phyloP scores from a whole-genome alignment of 2,888 invertebrate species.

The Chrysolina oricalcia region DNA sequence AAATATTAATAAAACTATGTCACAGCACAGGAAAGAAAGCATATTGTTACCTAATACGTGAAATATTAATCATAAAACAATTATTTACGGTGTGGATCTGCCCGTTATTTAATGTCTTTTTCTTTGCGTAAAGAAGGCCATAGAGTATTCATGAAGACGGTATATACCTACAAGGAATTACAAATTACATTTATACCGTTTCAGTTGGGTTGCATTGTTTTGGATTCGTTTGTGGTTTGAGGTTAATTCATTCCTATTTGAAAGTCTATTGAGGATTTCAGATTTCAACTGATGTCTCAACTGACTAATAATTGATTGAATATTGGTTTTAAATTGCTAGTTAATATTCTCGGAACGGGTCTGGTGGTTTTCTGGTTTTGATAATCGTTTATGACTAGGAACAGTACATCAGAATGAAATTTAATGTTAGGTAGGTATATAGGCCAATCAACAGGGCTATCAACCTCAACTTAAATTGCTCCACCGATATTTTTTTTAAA shows the following conservation, averaged over 20 bases:
- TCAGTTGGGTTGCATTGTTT: conserved; percentile 1
- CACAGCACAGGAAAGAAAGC: conserved; percentile 42
- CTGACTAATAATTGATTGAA: too few relatives aligned
- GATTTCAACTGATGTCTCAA: background rate
- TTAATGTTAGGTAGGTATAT: too few relatives aligned
- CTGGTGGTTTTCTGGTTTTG: too few relatives aligned
- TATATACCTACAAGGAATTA: conserved; percentile 27
- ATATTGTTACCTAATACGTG: conserved; percentile 23
- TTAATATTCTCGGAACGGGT: too few relatives aligned
- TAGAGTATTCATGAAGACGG: conserved; percentile 30
- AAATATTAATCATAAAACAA: conserved; percentile 32
- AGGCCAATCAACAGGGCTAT: too few relatives aligned
- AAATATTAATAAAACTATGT: conserved; percentile 31
- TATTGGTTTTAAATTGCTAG: too few relatives aligned
- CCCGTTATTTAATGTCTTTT: conserved; percentile 41
- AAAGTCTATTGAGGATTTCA: background rate
- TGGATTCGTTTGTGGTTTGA: background rate
- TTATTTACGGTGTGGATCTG: conserved; percentile 13
- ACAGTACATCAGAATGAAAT: too few relatives aligned
- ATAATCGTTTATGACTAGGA: too few relatives aligned
- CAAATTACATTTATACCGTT: conserved; percentile 15
- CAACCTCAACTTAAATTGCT: too few relatives aligned
- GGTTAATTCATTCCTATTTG: background rate
- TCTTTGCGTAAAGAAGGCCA: conserved; percentile 42
- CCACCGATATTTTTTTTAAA: too few relatives aligned